Conservation (phyloP, 1,140 invertebrate genomes). For the Lordiphosa mommai region DNA sequence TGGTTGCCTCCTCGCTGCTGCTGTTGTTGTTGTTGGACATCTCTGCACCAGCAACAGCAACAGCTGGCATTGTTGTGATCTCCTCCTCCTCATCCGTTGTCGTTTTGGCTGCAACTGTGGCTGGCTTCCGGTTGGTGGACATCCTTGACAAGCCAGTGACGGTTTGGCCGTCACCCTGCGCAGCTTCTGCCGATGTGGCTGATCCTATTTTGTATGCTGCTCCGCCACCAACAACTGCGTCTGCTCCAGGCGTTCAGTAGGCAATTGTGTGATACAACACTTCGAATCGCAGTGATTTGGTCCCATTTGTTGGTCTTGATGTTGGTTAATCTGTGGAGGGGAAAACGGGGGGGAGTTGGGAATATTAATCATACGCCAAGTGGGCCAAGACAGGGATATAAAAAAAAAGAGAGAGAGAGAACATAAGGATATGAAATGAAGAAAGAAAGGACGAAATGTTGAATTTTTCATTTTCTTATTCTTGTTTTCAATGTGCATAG, state of each 20-base stretch:
- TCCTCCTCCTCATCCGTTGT: slow-evolving; percentile 10
- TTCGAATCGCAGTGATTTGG: slow-evolving; percentile 59
- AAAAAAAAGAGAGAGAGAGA: background rate
- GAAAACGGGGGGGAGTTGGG: background rate
- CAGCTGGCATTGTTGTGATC: background rate
- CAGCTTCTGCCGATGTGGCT: slow-evolving; percentile 62
- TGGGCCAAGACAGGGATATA: background rate
- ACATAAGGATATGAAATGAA: background rate
- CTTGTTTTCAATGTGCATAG: too few species aligned
- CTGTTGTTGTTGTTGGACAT: background rate
- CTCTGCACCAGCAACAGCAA: background rate
- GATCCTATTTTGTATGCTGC: slow-evolving; percentile 61
- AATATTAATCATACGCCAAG: slow-evolving; percentile 50
- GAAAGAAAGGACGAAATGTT: background rate
- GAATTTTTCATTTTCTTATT: too few species aligned
- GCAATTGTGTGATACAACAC: slow-evolving; percentile 52
- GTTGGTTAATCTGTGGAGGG: slow-evolving; percentile 5
- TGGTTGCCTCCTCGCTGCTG: background rate
- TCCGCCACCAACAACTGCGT: slow-evolving; percentile 16
- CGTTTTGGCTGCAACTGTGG: slow-evolving; percentile 11
- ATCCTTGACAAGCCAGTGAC: slow-evolving; percentile 48
- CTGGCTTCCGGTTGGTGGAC: slow-evolving; percentile 65
- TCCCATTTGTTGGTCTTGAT: slow-evolving; percentile 67
- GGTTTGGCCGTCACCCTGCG: slow-evolving; percentile 41
- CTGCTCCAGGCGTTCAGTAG: slow-evolving; percentile 29